Conservation (phyloP, 2,888 invertebrate species). For the Drosophila recens region DNA sequence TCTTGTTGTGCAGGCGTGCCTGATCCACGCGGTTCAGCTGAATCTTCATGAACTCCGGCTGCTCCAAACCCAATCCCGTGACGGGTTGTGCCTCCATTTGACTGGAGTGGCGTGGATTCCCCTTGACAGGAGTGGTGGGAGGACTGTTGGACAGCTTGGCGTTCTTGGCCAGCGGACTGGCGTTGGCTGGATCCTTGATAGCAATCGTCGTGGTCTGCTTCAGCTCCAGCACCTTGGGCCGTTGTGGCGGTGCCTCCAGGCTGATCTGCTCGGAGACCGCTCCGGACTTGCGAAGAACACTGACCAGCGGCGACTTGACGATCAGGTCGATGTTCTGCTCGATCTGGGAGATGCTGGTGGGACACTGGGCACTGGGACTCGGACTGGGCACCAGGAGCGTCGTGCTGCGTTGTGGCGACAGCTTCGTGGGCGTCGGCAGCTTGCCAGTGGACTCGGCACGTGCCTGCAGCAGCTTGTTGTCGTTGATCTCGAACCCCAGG, state of each 20-base stretch:
- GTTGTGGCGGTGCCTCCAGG: slow-evolving; percentile 39
- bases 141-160: slow-evolving; percentile 55
- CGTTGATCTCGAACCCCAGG: slow-evolving; percentile 84
- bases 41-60: slow-evolving; percentile 90
- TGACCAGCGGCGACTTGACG: slow-evolving; percentile 84
- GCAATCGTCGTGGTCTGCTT: slow-evolving; percentile 54
- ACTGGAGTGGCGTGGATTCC: slow-evolving; percentile 71
- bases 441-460: slow-evolving; percentile 64
- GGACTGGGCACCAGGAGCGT: slow-evolving; percentile 57
- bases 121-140: slow-evolving; percentile 58
- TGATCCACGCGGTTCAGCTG: slow-evolving; percentile 90
- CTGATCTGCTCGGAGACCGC: slow-evolving; percentile 42
- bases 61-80: slow-evolving; percentile 81
- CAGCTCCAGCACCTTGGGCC: slow-evolving; percentile 68
- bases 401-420: slow-evolving; percentile 56
- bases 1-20: slow-evolving; percentile 86
- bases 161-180: slow-evolving; percentile 59
- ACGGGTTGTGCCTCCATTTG: slow-evolving; percentile 51
- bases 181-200: slow-evolving; percentile 30
- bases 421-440: slow-evolving; percentile 43
- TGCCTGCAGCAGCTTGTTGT: slow-evolving; percentile 80
- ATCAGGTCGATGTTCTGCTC: slow-evolving; percentile 84
- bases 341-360: slow-evolving; percentile 68
- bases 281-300: slow-evolving; percentile 80
- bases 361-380: slow-evolving; percentile 24